phyloP scores from a whole-genome alignment of 2,888 invertebrate species.

The Malthinus flaveolus region DNA sequence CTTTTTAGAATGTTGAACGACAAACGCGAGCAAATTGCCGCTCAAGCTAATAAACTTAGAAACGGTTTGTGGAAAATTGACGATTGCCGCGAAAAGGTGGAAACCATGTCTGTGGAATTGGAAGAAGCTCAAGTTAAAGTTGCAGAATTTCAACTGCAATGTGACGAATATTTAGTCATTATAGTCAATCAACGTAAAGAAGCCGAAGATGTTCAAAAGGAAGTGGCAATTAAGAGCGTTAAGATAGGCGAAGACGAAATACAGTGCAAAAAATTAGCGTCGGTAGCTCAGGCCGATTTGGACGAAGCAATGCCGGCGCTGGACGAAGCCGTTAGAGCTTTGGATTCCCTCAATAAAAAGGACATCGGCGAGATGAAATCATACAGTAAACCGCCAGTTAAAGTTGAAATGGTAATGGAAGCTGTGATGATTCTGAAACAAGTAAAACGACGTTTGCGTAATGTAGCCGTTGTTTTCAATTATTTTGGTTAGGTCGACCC shows the following conservation, averaged over 20 bases:
- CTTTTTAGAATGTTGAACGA: conserved; percentile 65
- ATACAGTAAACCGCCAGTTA: conserved; percentile 82
- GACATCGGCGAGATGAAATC: conserved; percentile 90
- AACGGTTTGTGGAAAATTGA: conserved; percentile 86
- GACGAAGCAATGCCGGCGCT: conserved; percentile 86
- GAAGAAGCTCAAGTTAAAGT: conserved; percentile 77
- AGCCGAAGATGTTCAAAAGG: conserved; percentile 80
- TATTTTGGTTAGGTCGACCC: conserved; percentile 65
- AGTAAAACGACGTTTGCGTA: conserved; percentile 50
- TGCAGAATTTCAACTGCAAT: conserved; percentile 76
- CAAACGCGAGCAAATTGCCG: conserved; percentile 72
- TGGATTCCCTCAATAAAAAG: conserved; percentile 81
- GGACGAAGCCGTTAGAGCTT: conserved; percentile 78
- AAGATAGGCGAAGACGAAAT: conserved; percentile 80
- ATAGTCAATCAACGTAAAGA: conserved; percentile 80
- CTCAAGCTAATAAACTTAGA: conserved; percentile 76
- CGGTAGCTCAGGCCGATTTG: conserved; percentile 80
- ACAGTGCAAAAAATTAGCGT: conserved; percentile 80
- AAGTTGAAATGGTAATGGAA: conserved; percentile 89
- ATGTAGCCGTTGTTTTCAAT: neutral
- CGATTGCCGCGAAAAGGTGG: conserved; percentile 80
- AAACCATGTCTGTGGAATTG: conserved; percentile 81
- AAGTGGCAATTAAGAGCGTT: conserved; percentile 70
- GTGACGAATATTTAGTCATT: conserved; percentile 81
- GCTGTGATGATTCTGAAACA: conserved; percentile 82